Evolutionary conservation across 2,113 vertebrate species (phyloP).

Genomic region (Mesoclemmys tuberculata): DNA sequence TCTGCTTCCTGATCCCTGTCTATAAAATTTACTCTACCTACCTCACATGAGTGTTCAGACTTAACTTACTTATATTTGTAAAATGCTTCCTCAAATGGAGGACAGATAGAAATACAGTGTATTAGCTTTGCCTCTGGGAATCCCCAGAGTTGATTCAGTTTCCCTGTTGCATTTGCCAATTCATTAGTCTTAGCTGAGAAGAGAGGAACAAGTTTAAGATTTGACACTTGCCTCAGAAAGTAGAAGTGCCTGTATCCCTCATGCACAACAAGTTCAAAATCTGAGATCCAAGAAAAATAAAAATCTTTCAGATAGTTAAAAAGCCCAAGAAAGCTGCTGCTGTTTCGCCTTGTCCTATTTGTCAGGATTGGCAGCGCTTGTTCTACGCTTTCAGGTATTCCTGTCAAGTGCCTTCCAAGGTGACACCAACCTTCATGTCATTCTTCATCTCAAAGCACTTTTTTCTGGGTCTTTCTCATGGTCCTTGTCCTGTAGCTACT

Average conservation of each 20-base stretch:
- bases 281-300: slow-evolving; percentile 62
- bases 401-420: background rate
- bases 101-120: fast-evolving
- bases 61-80: background rate
- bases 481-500: background rate
- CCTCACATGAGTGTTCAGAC: background rate
- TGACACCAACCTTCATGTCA: background rate
- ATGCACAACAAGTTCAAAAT: slow-evolving; percentile 43
- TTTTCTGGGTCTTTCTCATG: background rate
- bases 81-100: too few relatives aligned
- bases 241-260: slow-evolving; percentile 24
- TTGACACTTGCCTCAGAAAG: slow-evolving; percentile 60
- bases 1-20: background rate
- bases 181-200: slow-evolving; percentile 52
- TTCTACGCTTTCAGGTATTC: background rate
- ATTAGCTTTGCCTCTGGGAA: background rate
- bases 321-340: background rate
- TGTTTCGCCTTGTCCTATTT: background rate
- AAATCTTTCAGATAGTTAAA: slow-evolving; percentile 48
- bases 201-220: slow-evolving; percentile 60
- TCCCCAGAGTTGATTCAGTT: background rate
- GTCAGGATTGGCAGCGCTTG: background rate
- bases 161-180: slow-evolving; percentile 16
- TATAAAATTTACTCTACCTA: background rate
- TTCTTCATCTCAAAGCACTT: background rate